Percentiles rank a stretch among this genome's conserved stretches.
phyloP scores from a whole-genome alignment of 1,140 invertebrate genomes.

The Littorina saxatilis region DNA sequence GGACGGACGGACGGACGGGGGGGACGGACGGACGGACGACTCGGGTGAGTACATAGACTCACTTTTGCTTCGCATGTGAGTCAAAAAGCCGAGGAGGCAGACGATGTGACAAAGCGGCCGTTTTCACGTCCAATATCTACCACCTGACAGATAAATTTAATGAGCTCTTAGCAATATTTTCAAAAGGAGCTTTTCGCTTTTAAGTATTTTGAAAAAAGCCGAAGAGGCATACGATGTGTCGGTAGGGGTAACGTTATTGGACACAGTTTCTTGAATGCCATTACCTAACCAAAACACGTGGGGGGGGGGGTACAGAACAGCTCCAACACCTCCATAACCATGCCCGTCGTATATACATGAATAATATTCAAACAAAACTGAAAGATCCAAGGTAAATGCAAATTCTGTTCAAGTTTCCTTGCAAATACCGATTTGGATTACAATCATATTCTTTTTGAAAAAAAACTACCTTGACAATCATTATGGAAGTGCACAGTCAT shows the following conservation, averaged over 20 bases:
- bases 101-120: too few relatives aligned
- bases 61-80: too few relatives aligned
- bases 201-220: background rate
- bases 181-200: background rate
- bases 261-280: background rate
- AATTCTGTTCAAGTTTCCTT: too few relatives aligned
- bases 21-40: too few relatives aligned
- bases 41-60: too few relatives aligned
- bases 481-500: background rate
- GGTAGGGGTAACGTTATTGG: background rate
- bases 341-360: too few relatives aligned
- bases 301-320: too few relatives aligned
- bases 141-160: background rate
- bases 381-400: too few relatives aligned
- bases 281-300: background rate
- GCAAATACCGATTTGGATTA: background rate
- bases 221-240: background rate
- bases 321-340: too few relatives aligned
- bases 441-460: background rate
- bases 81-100: too few relatives aligned
- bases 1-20: too few relatives aligned
- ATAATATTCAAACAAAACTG: background rate
- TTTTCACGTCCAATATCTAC: background rate
- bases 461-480: background rate
- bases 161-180: background rate